These are phyloP conservation scores for Coilia nasus DNA, from an alignment of 2,797 vertebrate species.

Conservation along the genomic window DNA sequence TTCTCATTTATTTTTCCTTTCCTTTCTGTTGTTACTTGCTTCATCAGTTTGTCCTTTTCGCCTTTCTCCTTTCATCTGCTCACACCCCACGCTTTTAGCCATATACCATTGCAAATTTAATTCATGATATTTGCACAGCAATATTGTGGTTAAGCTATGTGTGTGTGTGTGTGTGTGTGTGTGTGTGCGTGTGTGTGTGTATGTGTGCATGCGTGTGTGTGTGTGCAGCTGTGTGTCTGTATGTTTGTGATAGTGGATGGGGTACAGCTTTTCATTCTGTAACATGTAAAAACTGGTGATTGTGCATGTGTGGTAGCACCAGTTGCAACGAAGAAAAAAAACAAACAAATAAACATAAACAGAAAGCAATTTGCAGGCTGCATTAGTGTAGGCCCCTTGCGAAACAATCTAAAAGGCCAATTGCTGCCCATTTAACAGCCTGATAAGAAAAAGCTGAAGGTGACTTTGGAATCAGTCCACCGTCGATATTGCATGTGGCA, in stretches of 20 bases:
- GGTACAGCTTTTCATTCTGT: not conserved
- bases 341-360: no score
- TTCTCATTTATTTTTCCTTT: not conserved
- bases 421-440: not conserved
- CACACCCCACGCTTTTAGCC: not conserved
- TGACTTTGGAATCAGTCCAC: not conserved
- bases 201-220: not conserved
- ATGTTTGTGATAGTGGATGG: not conserved
- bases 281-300: not conserved
- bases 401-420: not conserved
- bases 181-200: not conserved
- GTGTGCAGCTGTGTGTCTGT: not conserved
- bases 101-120: not conserved
- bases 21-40: not conserved
- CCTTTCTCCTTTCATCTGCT: not conserved
- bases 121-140: not conserved
- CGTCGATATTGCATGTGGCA: not conserved
- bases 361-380: not conserved
- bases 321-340: not conserved
- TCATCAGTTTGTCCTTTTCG: not conserved
- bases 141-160: not conserved
- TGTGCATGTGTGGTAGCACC: not conserved
- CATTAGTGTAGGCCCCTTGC: not conserved
- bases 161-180: constrained; percentile 8
- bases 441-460: not conserved